Percentiles rank a stretch among this genome's conserved stretches.
phyloP scores from a whole-genome alignment of 2,888 invertebrate species.

The Folsomia candida region DNA sequence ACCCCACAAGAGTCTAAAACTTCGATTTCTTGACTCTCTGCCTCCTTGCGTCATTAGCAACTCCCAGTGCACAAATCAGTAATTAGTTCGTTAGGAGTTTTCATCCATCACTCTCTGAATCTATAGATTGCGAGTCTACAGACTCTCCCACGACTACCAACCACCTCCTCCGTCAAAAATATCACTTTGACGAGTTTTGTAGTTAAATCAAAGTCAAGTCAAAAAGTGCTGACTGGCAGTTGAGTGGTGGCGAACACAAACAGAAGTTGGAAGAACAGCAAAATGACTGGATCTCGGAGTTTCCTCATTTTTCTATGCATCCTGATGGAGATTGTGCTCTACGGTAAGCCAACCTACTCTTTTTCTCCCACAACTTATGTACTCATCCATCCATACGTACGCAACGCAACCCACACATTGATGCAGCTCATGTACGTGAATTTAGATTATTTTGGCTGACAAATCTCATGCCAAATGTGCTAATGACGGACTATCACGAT shows the following conservation, averaged over 20 bases:
- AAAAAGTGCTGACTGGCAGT: constrained; percentile 1
- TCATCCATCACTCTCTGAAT: background rate
- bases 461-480: too few species aligned
- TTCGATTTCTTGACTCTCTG: too few species aligned
- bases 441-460: too few species aligned
- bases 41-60: background rate
- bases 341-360: constrained; percentile 42
- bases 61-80: background rate
- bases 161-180: too few species aligned
- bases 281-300: constrained; percentile 29
- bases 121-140: background rate
- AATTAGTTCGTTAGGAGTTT: background rate
- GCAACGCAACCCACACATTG: too few species aligned
- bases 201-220: background rate
- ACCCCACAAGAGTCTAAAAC: too few species aligned
- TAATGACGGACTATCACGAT: too few species aligned
- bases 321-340: constrained; percentile 47
- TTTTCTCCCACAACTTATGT: background rate
- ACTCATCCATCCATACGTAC: too few species aligned
- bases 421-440: too few species aligned
- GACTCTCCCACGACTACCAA: too few species aligned
- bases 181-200: too few species aligned
- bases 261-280: background rate
- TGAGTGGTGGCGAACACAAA: constrained; percentile 9
- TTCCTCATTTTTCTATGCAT: constrained; percentile 47